phyloP scores from a whole-genome alignment of 1,140 invertebrate genomes.

The Pseudomyrmex sp. region DNA sequence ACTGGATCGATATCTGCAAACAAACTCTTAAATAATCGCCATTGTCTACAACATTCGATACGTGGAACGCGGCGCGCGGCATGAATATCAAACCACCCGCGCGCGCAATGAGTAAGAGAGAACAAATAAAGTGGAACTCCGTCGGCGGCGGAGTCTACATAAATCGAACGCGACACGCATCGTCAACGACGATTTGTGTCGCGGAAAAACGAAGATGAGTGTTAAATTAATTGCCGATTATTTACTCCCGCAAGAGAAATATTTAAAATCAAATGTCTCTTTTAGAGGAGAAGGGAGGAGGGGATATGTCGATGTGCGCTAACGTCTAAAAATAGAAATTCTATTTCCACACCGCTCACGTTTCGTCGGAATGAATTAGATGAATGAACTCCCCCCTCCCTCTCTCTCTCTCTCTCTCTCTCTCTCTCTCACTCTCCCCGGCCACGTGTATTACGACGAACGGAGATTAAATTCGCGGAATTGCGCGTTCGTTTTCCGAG shows the following conservation, averaged over 20 bases:
- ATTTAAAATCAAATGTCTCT: background rate
- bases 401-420: no score
- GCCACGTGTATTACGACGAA: conserved; percentile 6
- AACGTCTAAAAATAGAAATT: conserved; percentile 17
- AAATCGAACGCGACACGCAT: no score
- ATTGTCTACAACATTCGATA: conserved; percentile 35
- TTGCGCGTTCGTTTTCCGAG: background rate
- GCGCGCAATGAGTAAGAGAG: background rate
- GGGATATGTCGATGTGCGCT: no score
- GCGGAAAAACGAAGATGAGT: background rate
- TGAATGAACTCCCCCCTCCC: background rate
- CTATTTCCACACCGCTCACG: conserved; percentile 2
- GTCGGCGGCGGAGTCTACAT: no score
- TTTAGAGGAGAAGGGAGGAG: no score
- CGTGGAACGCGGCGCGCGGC: conserved; percentile 18
- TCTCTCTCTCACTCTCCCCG: no score
- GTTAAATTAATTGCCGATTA: no score
- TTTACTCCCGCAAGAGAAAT: no score
- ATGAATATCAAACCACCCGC: background rate
- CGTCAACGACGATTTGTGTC: background rate
- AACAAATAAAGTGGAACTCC: conserved; percentile 35
- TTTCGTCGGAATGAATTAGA: conserved; percentile 9
- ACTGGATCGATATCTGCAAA: conserved; percentile 42
- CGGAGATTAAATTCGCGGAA: conserved; percentile 46
- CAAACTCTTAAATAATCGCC: conserved; percentile 44